A percentile compares a stretch with the other conserved stretches of the same genome.
Evolutionary conservation across 2,888 invertebrate genomes (phyloP).

Genomic region (Sepiola atlantica): DNA sequence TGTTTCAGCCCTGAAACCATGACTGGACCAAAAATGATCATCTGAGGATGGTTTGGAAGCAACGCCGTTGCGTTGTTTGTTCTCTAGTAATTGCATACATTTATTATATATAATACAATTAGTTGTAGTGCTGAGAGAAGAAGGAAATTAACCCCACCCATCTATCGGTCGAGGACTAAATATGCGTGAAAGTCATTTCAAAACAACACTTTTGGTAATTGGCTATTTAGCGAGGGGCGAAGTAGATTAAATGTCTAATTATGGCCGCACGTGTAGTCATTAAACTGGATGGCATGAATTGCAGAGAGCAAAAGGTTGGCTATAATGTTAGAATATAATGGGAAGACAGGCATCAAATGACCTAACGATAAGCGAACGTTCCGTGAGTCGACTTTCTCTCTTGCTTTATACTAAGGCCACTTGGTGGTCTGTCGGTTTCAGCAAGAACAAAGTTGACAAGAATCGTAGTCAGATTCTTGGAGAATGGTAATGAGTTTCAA

Average conservation of each 20-base stretch:
- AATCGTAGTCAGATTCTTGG: too few relatives aligned
- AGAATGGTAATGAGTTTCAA: too few relatives aligned
- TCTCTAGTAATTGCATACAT: too few relatives aligned
- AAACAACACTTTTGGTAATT: background rate
- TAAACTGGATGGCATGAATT: background rate
- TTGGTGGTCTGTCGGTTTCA: background rate
- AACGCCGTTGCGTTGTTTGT: too few relatives aligned
- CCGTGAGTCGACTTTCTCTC: background rate
- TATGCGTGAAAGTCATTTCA: background rate
- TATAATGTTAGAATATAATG: background rate
- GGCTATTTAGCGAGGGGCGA: background rate
- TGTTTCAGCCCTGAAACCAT: too few relatives aligned
- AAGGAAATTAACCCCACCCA: slow-evolving; percentile 32
- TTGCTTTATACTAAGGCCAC: background rate
- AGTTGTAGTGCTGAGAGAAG: background rate
- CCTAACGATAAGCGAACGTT: background rate
- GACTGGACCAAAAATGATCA: too few relatives aligned
- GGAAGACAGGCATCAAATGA: background rate
- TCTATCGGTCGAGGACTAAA: background rate
- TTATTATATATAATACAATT: background rate
- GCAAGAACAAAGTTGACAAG: too few relatives aligned
- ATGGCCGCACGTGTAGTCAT: slow-evolving; percentile 32
- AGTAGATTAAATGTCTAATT: slow-evolving; percentile 4
- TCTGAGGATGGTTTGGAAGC: too few relatives aligned
- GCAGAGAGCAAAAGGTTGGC: background rate